Base-by-base conservation (phyloP, 2,888 invertebrate species). In the Nomada lathburiana region DNA sequence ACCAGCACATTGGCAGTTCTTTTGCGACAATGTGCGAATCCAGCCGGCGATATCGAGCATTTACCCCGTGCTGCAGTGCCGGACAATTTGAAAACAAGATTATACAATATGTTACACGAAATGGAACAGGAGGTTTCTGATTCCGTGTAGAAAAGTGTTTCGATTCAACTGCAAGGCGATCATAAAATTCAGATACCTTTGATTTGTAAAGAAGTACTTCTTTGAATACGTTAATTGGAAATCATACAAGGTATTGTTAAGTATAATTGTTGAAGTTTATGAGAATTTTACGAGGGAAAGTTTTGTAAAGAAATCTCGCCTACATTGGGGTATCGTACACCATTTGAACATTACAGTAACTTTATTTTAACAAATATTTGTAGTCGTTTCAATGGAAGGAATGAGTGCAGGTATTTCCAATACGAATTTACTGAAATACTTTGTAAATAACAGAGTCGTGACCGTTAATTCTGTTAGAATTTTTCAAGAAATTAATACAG, bases 21-120 rank as follows among this genome's bases (percentile, higher is more conserved):
- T 76, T 91, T 96, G 52, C 94, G 96, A 82, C 94, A 95, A 83
- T 96, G 96, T 89, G 95, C 96, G 0, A 95, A 95, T 91, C 95
- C 95, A 20, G 93, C 92, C 20, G 92, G 92, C 26, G 95, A 95
- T 82, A 70, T 81, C 0, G 85, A 91, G 4, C 94, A 94, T 72
- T 93, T 94, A 63, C 94, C 95, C 0, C 93, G 95, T 73, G 94
- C 94, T 18, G 93, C 94, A 16, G 94, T 95, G 2, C 92, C 94
- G 50, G 94, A 94, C 36, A 94, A 94, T 67, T 90, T 95, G 18
- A 94, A 94, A 83, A 94, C 94, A 76, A 94, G 95, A 76, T 92
- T 96, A 53, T 95, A 95, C 85, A 94, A 94, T 87, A 94, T 95
- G 84, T 90, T 96, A 70, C 94, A 93, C 44, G 95, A 95, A 88